Evolutionary conservation across 2,113 vertebrate genomes (phyloP).

Genomic region (Danio rerio): DNA sequence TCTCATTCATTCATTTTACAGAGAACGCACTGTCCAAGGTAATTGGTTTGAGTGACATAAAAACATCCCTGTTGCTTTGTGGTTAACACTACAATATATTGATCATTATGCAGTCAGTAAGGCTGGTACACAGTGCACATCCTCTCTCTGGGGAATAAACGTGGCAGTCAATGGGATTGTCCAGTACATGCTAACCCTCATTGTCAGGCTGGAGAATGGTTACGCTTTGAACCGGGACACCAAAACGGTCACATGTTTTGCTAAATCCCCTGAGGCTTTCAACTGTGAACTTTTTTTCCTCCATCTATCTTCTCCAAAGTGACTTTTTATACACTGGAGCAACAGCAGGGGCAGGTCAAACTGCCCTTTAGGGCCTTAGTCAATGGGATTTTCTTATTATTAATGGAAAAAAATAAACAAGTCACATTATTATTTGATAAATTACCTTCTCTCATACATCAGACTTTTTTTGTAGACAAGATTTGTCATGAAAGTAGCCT

Average conservation of each 20-base stretch:
- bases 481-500: neutral
- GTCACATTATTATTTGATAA: neutral
- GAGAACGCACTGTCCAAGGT: neutral
- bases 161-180: neutral
- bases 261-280: neutral
- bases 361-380: neutral
- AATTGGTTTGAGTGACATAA: slow-evolving; percentile 21
- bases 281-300: neutral
- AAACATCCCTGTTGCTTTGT: neutral
- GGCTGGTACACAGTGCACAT: slow-evolving; percentile 1
- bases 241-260: neutral
- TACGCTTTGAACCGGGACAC: slow-evolving; percentile 34
- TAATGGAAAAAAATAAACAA: neutral
- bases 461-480: neutral
- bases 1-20: neutral
- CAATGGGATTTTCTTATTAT: neutral
- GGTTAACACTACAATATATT: slow-evolving; percentile 22
- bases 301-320: neutral
- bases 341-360: neutral
- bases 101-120: neutral
- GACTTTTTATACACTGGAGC: neutral
- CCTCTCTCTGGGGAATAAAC: neutral
- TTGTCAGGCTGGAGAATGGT: slow-evolving; percentile 3
- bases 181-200: slow-evolving; percentile 20
- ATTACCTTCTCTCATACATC: neutral